Base-by-base conservation (phyloP, 1,140 invertebrate genomes). In the Cecropterus lyciades region DNA sequence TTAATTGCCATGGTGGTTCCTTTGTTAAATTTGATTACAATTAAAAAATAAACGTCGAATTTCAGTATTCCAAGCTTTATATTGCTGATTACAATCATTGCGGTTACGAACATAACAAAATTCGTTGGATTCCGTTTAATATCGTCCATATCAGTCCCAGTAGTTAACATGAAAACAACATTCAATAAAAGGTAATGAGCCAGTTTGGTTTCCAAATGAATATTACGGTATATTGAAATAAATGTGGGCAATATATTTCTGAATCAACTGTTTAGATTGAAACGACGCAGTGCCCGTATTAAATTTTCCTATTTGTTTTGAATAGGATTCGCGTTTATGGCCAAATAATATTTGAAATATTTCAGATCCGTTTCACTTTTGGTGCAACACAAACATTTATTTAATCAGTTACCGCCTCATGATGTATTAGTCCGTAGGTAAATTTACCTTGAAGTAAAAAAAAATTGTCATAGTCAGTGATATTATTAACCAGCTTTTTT, bases 151-250 rank as follows among this genome's bases (percentile, higher is more conserved):
- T 45, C 24, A 20, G 20, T 16, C 43, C 45, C 56, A 59, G 42
- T 59, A 45, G 43, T 59, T 59, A 59, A 59, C 56, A 59, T 48
- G 42, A 40, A 43, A 59, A 46, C 42, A 46, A 45, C 56, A 30
- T 57, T 13, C 43, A 46, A 46, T 59, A 46, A 59, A 59, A 46
- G 24, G 43, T 46, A 59, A 59, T 59, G 56, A 33, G 24, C 43
- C 27, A n/a, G 43, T 59, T 59, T 46, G 56, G 20, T 59, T 59
- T 33, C 43, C 7, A 46, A 59, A 59, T 59, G 20, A 59, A 59
- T 59, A 59, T 59, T 30, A 46, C 43, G 13, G 17, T 15, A 16
- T 43, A 57, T 27, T 57, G 55, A 57, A 57, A 52, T 52, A 52
- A 52, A 24, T 20, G 17, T 1, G 48, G 2, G 17, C 10, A 40